These are phyloP conservation scores for Papilio elwesi DNA, from an alignment of 2,888 invertebrate genomes.

Conservation along the genomic window DNA sequence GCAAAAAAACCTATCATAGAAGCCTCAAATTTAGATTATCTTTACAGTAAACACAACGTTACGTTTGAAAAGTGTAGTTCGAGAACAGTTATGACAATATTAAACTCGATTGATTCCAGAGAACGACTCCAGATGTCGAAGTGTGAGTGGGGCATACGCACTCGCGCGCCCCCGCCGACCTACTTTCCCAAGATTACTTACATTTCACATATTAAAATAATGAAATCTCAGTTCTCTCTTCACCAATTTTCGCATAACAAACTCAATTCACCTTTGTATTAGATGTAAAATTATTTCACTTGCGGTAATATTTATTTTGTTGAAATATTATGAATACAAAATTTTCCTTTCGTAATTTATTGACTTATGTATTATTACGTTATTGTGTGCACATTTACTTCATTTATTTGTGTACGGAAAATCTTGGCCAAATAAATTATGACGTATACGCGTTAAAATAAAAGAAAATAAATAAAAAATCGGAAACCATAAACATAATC, in stretches of 20 bases:
- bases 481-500: neutral
- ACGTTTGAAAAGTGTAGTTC: neutral
- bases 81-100: conserved; percentile 6
- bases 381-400: no score
- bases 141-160: neutral
- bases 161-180: conserved; percentile 4
- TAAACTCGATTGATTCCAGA: neutral
- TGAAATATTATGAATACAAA: conserved; percentile 2
- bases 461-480: no score
- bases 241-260: conserved; percentile 22
- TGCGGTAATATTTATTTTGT: neutral
- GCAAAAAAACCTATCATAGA: no score
- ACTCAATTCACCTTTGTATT: conserved; percentile 17
- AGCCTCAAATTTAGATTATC: no score
- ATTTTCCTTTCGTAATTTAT: neutral
- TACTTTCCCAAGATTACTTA: conserved; percentile 33
- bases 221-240: conserved; percentile 27
- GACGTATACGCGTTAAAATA: no score
- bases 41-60: neutral
- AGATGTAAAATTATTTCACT: conserved; percentile 11
- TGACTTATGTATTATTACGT: neutral
- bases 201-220: conserved; percentile 37
- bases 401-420: no score
- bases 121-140: neutral
- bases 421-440: no score